Percentiles rank a stretch among this genome's conserved stretches.
Evolutionary conservation across 1,140 invertebrate species (phyloP).

Genomic region (Papilio glaucus): DNA sequence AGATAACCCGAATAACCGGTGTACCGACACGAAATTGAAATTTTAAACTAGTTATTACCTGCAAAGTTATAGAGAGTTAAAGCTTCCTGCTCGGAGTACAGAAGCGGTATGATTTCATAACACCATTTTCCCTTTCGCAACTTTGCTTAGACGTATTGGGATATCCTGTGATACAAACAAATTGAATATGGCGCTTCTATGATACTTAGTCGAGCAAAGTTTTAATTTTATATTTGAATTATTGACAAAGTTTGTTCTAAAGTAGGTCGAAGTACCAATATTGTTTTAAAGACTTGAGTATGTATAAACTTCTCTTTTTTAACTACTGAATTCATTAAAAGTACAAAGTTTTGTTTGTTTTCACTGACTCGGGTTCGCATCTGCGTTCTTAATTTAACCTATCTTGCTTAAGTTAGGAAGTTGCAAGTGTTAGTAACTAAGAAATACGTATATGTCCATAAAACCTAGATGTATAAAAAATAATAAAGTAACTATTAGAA

Average conservation of each 20-base stretch:
- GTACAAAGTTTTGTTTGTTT: neutral
- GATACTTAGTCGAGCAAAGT: constrained; percentile 35
- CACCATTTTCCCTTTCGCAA: constrained; percentile 77
- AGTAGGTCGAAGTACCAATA: constrained; percentile 27
- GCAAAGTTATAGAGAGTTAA: constrained; percentile 62
- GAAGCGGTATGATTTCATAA: constrained; percentile 75
- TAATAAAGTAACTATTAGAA: too few species aligned
- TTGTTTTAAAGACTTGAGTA: neutral
- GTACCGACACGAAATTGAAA: constrained; percentile 53
- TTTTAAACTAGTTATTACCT: constrained; percentile 68
- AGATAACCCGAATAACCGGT: constrained; percentile 39
- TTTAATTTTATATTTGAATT: constrained; percentile 44
- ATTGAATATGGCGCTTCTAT: constrained; percentile 51
- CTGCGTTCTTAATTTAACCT: too few species aligned
- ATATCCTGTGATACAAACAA: constrained; percentile 62
- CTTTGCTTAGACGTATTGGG: constrained; percentile 51
- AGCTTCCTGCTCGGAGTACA: constrained; percentile 64
- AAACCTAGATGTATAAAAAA: too few species aligned
- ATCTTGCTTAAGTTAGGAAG: too few species aligned
- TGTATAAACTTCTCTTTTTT: neutral
- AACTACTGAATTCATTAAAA: neutral
- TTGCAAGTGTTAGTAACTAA: too few species aligned
- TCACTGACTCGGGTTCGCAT: too few species aligned
- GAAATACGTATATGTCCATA: too few species aligned
- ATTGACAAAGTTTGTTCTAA: constrained; percentile 32